Base-by-base conservation (phyloP, 2,888 invertebrate species). In the Dioctria rufipes region DNA sequence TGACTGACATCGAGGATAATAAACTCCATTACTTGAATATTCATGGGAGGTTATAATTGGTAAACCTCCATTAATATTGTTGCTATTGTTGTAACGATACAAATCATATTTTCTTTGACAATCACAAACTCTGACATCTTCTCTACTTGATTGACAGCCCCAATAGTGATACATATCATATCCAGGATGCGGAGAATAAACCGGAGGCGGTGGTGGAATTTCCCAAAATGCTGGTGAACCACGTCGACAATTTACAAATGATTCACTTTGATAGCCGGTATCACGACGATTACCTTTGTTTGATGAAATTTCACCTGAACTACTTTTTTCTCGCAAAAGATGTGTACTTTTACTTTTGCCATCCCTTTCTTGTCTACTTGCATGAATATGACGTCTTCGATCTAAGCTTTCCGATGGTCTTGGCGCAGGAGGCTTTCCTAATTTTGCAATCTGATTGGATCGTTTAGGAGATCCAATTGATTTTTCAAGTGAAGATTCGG, bases 331-430 rank as follows among this genome's bases (percentile, higher is more conserved):
- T 83, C 90, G 90, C n/a, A 89, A 86, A 65, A 92, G 90, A 86
- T 92, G 88, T 43, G 92, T 91, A 5, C 93, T 93, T 83, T 92
- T 90, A 78, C 92, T 91, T 87, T 93, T 93, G 78, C 92, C 92
- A 86, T 93, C 93, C 60, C 93, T 90, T 83, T 93, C 93, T 82
- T 90, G 90, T 58, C 92, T 90, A 84, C 90, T 90, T 49, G 90
- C 88, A 60, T 88, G 86, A 66, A 85, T 90, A 65, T 66, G 65
- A 66, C 92, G 89, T 81, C 92, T 89, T 82, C 92, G 90, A 84
- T 93, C 91, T 84, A 92, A 89, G 83, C 92, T 92, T 25, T 90
- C 89, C 2, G 84, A 81, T 11, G 84, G 84, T 51, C 90, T 89
- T 42, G 25, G 42, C 25, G 25, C 25, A 25, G 25, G 25, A n/a